phyloP scores from a whole-genome alignment of 2,113 vertebrate genomes.

The Amblyornis subalaris region DNA sequence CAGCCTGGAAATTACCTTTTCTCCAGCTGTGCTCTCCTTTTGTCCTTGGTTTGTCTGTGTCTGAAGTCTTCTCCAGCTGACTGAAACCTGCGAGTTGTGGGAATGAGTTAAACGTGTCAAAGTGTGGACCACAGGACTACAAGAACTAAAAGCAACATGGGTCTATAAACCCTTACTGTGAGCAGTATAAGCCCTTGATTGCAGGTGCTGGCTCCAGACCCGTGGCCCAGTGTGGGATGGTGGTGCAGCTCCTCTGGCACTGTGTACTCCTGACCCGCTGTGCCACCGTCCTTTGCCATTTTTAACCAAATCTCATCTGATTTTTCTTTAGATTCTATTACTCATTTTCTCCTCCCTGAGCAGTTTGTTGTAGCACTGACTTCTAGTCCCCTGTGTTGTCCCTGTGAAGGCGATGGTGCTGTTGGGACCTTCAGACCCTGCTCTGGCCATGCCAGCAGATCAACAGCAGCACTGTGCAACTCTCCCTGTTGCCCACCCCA shows the following conservation, averaged over 20 bases:
- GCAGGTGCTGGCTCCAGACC: background rate
- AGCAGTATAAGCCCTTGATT: background rate
- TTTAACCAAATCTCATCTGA: background rate
- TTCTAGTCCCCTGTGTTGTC: background rate
- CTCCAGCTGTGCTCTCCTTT: background rate
- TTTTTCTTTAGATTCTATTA: accelerated
- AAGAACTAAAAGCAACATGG: background rate
- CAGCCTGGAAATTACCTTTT: background rate
- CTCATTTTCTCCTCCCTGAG: accelerated
- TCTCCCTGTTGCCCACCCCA: background rate
- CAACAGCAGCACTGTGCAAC: accelerated
- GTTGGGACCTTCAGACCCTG: background rate
- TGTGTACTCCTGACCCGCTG: accelerated
- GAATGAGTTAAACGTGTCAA: accelerated
- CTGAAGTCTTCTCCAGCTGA: background rate
- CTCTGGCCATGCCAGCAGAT: background rate
- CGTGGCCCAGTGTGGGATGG: accelerated
- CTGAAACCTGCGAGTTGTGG: background rate
- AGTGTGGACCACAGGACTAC: accelerated
- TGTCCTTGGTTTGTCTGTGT: accelerated
- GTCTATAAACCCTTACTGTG: accelerated
- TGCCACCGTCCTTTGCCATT: background rate
- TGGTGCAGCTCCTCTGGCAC: background rate
- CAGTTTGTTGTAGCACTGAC: background rate
- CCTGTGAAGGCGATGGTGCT: accelerated